Evolutionary conservation across 2,888 invertebrate genomes (phyloP).

Genomic region (Phasia obesa): DNA sequence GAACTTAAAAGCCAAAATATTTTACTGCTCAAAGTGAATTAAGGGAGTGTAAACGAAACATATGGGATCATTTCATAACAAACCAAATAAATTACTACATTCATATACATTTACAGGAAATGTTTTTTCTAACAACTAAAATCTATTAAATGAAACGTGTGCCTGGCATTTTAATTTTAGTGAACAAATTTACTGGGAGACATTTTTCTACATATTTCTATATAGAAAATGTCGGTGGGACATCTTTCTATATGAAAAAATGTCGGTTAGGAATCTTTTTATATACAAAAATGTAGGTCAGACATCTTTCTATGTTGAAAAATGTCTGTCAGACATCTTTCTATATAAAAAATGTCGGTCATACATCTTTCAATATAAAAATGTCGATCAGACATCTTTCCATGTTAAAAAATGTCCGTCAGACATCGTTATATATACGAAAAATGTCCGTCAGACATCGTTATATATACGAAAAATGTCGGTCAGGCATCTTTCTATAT

Average conservation of each 20-base stretch:
- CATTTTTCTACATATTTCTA: no score
- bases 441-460: not conserved
- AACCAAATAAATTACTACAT: not conserved
- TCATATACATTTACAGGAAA: not conserved
- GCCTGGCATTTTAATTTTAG: no score
- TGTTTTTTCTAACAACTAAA: not conserved
- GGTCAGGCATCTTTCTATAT: not conserved
- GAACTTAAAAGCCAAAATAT: slow-evolving; percentile 21
- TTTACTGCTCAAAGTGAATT: not conserved
- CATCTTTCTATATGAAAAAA: not conserved
- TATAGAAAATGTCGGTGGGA: not conserved
- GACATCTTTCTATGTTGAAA: not conserved
- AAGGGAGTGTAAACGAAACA: slow-evolving; percentile 27
- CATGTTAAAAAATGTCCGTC: not conserved
- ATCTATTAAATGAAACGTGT: not conserved
- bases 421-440: not conserved
- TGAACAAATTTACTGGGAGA: no score
- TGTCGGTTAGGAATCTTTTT: not conserved
- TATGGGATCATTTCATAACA: slow-evolving; percentile 14
- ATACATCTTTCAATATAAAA: no score
- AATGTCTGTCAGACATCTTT: not conserved
- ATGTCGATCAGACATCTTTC: no score
- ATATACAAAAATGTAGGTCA: not conserved
- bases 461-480: not conserved
- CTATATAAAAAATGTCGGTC: not conserved